Base-by-base conservation (phyloP, 1,140 invertebrate genomes). In the Drosophila lacteicornis region DNA sequence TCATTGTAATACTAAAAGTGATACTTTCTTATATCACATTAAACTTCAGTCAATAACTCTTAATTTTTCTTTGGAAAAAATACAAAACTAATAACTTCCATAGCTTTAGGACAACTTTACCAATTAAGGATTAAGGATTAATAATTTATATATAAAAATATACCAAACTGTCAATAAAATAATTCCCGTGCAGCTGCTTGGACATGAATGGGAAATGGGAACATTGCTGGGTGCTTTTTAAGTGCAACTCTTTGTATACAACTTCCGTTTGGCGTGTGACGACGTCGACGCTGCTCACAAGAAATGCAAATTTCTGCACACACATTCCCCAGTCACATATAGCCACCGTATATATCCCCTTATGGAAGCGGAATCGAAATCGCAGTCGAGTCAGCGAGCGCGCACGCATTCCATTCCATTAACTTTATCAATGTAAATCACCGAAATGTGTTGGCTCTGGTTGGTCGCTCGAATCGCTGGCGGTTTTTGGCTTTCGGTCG, bases 231-330 rank as follows among this genome's bases (percentile, higher is more conserved):
- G 65, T 68, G 58, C 80, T 74, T 78, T 88, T 85, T 85, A 81
- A 90, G 86, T 90, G 85, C 81, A 90, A 91, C 85, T 90, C 86
- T 90, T 90, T 90, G 85, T 90, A 90, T 90, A 88, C 85, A 90
- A 90, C 85, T 91, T 90, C 86, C 85, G 85, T 79, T 85, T 90
- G 86, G 85, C 85, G 85, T 90, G 85, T 85, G 81, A 88, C 80
- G 77, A 30, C 49, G 46, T 58, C 75, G 50, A 40, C 75, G 42
- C 25, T 53, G 60, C 69, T 49, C 43, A 42, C 65, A 84, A 85
- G 75, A 88, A 90, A 90, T 88, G 85, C 81, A 88, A 88, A 90
- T 88, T 87, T 87, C 84, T 78, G 77, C 80, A 83, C 76, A 75
- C 17, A 55, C 49, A 46, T 13, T 30, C 45, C 25, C 15, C 57